These are phyloP conservation scores for mouse (Mus musculus) DNA, from an alignment of 2,113 vertebrate genomes.

Conservation along the genomic window DNA sequence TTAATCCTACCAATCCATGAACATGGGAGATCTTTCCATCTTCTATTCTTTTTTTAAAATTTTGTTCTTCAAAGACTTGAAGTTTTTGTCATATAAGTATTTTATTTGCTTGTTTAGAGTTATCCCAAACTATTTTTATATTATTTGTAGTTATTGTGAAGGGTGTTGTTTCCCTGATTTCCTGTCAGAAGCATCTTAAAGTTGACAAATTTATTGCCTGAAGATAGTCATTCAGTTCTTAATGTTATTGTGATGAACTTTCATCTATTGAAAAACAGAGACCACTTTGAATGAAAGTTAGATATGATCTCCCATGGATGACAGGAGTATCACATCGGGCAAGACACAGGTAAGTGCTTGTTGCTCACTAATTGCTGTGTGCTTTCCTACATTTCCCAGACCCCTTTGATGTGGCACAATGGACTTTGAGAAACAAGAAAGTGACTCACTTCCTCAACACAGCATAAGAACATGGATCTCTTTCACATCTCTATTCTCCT, in stretches of 20 bases:
- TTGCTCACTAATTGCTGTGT: neutral
- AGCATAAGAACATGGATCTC: neutral
- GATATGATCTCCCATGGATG: neutral
- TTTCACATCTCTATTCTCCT: neutral
- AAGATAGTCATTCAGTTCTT: neutral
- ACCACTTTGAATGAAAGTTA: neutral
- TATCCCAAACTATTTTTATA: neutral
- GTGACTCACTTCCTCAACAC: neutral
- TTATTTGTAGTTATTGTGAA: neutral
- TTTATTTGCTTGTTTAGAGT: neutral
- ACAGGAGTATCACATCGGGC: neutral
- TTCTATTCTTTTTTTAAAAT: neutral
- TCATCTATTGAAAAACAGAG: neutral
- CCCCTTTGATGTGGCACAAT: neutral
- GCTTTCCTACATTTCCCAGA: neutral
- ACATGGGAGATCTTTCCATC: neutral
- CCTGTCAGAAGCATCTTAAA: neutral
- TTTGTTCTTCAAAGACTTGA: neutral
- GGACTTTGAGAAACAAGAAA: neutral
- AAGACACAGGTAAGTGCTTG: neutral
- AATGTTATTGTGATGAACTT: neutral
- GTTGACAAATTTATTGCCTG: neutral
- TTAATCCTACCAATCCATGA: neutral
- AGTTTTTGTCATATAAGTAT: neutral
- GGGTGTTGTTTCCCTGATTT: neutral